phyloP scores from a whole-genome alignment of 2,797 vertebrate genomes.

The Eulemur coronatus region DNA sequence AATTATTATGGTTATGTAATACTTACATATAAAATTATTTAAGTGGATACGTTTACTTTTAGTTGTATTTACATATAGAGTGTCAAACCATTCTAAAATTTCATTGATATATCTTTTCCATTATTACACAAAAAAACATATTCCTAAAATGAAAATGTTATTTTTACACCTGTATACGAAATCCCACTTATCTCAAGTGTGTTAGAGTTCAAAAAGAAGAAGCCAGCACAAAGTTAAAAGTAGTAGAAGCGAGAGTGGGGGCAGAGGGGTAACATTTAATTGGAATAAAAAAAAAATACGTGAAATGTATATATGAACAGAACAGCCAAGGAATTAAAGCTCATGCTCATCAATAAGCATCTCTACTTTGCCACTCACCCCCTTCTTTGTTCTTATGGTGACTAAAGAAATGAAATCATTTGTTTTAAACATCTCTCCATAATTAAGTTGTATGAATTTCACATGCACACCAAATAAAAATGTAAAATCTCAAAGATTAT shows the following conservation, averaged over 20 bases:
- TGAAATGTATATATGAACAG: neutral
- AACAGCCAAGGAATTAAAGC: neutral
- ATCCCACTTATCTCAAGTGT: neutral
- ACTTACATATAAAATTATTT: neutral
- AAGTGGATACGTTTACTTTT: neutral
- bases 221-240: neutral
- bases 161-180: neutral
- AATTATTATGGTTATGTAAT: too few species aligned
- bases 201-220: neutral
- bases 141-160: neutral
- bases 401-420: neutral
- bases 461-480: neutral
- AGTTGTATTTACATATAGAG: neutral
- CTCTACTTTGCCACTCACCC: neutral
- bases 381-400: neutral
- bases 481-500: neutral
- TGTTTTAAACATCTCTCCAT: neutral
- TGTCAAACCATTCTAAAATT: slow-evolving; percentile 1
- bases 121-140: neutral
- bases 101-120: neutral
- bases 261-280: neutral
- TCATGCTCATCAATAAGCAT: neutral
- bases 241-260: neutral
- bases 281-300: neutral
- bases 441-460: slow-evolving; percentile 17